Evolutionary conservation across 2,113 vertebrate genomes (phyloP).

Genomic region (Pontoporia blainvillei): DNA sequence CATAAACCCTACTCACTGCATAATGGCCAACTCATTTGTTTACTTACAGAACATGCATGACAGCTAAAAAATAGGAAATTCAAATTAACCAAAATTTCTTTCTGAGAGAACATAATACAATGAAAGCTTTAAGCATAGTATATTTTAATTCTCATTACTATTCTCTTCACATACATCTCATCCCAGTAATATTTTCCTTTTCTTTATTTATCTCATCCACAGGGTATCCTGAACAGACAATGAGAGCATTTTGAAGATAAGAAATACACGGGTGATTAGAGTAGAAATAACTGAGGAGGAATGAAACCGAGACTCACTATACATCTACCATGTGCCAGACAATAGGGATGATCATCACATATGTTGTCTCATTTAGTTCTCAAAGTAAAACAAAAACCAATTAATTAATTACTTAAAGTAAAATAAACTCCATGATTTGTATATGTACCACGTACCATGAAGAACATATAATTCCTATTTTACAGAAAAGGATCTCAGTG

Average conservation of each 20-base stretch:
- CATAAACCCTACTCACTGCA: background rate
- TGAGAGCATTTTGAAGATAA: background rate
- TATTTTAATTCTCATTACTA: constrained; percentile 6
- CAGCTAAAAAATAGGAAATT: constrained; percentile 36
- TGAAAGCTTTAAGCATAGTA: background rate
- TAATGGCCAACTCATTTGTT: constrained; percentile 14
- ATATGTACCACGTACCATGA: background rate
- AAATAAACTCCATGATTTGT: background rate
- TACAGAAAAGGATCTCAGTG: background rate
- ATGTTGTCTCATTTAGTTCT: background rate
- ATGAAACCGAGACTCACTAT: background rate
- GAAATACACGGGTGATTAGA: background rate
- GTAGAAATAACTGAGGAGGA: background rate
- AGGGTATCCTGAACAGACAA: background rate
- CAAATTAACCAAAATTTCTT: constrained; percentile 22
- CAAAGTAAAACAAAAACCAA: background rate
- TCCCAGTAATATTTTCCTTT: background rate
- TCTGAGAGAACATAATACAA: constrained; percentile 12
- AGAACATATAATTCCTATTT: background rate
- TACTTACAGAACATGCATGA: background rate
- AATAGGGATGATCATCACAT: background rate
- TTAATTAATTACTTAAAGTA: background rate
- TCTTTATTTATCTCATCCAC: background rate
- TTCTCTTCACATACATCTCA: background rate
- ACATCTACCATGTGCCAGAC: background rate